Evolutionary conservation across 37 sponge, comb jelly and placozoan genomes (phyloP), one percentile per base, ranked within the genome.

Genomic region (Oscarella lobularis): DNA sequence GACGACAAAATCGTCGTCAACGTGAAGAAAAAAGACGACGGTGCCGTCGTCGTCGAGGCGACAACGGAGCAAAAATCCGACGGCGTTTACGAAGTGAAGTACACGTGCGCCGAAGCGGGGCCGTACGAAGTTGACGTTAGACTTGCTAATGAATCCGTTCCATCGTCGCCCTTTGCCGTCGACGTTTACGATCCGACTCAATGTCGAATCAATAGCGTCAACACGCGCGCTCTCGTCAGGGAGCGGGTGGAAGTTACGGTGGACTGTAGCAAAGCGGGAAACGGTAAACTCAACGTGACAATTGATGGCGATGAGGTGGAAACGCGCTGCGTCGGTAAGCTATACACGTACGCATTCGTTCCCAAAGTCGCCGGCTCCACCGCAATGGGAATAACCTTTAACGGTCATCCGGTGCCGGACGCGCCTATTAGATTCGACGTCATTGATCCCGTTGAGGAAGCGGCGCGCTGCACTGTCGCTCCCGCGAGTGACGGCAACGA

Each of bases 111-210:
- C 2, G 39, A 70, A 4, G 39, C 78, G 3, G 83, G 90, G 0
- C 73, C 37, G 0, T 6, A 85, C 6, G 36, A 32, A 2, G 41
- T 87, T 0, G 34, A 39, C 1, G 36, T 83, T 6, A 75, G 38
- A 9, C 82, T 81, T 81, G 79, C 75, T n/a, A 83, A 74, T 3
- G 71, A 39, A 14, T 35, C 72, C 40, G 73, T 89, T 34, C 81
- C 86, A 33, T 38, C 78, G n/a, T 73, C 78, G 4, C 90, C 90
- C 4, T 85, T 89, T 71, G 48, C 30, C 27, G 77, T 83, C 39
- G 79, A 79, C 38, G 48, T 79, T 20, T 48, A 27, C 20, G 60
- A 48, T 48, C 60, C 60, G 20, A 48, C 60, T 27, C 9, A 48
- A 48, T 48, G 60, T 48, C 9, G 20, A 48, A 48, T 48, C 60